These are phyloP conservation scores for Eupelmus urozonus DNA, from an alignment of 2,888 invertebrate species.

Conservation along the genomic window DNA sequence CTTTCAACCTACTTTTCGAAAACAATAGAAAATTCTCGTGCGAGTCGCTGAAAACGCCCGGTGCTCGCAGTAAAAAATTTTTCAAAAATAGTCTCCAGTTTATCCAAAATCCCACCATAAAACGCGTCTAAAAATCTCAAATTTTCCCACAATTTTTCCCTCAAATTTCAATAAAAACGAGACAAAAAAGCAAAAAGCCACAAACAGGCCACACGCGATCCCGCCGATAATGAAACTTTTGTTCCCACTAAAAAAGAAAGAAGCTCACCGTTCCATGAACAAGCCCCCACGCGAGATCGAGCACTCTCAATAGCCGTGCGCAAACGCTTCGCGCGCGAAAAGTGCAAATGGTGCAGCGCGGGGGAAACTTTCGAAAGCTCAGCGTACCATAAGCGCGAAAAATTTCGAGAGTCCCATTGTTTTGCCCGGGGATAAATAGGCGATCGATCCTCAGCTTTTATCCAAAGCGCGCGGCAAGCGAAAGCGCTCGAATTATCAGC, in stretches of 20 bases:
- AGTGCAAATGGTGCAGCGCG: slow-evolving; percentile 16
- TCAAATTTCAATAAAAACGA: too few species aligned
- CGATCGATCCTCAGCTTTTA: slow-evolving; percentile 38
- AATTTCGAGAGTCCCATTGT: slow-evolving; percentile 40
- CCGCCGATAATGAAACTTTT: slow-evolving; percentile 32
- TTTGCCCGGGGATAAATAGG: slow-evolving; percentile 32
- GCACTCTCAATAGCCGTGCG: slow-evolving; percentile 3
- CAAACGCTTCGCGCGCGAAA: slow-evolving; percentile 16
- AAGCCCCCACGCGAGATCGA: slow-evolving; percentile 8
- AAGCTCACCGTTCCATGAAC: neutral
- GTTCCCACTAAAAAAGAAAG: neutral
- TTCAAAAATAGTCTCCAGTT: too few species aligned
- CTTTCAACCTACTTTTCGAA: too few species aligned
- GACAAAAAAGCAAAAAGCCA: too few species aligned
- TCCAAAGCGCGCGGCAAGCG: too few species aligned
- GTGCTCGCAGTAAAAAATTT: too few species aligned
- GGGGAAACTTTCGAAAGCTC: too few species aligned
- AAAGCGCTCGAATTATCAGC: slow-evolving; percentile 33
- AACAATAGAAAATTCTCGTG: too few species aligned
- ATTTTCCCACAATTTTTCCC: too few species aligned
- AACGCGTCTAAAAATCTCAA: too few species aligned
- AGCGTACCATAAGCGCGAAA: neutral
- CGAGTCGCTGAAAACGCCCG: too few species aligned
- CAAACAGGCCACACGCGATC: neutral
- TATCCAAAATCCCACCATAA: too few species aligned